Base-by-base conservation (phyloP, 2,888 invertebrate species). In the Hemaris fuciformis region DNA sequence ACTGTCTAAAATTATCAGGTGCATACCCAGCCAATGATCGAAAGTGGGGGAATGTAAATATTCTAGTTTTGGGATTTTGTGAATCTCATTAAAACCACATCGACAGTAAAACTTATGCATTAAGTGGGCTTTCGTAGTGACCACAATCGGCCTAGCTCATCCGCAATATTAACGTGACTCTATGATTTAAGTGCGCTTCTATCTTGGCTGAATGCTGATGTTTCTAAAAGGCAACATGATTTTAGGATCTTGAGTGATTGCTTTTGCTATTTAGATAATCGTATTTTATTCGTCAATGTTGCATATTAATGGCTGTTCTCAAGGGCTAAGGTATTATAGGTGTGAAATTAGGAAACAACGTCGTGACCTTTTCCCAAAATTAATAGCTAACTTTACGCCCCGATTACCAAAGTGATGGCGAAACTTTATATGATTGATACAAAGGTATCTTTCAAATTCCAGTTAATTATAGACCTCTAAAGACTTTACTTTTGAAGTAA, bases 401-500 rank as follows among this genome's bases (percentile, higher is more conserved):
- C 61, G 59, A 59, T 59, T 65, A 62, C 64, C 62, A 63, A 68
- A 69, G 64, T 66, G 53, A 20, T 68, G 68, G 66, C 56, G 74
- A 74, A 70, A 73, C 66, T 61, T 65, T 62, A 58, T 53, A 31
- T 53, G 31, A 65, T 57, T 64, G 63, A 70, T 66, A 59, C 48
- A 13, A 31, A 68, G 72, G 65, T 67, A 38, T 38, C 38, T 69
- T 64, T 68, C 42, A 62, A 72, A 13, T 38, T 38, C 72, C 74
- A 72, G 66, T 59, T 57, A 71, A 66, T 63, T 68, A 70, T 65
- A 64, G 64, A 72, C 64, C 75, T 67, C 62, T 63, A 64, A 61
- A 65, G 59, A 63, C 66, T 69, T 73, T 69, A 72, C 66, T 62
- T 68, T 74, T 69, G 75, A 71, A 71, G 76, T 81, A 85, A 85